Conservation (phyloP, 2,888 invertebrate species). For the Hypsopygia costalis region DNA sequence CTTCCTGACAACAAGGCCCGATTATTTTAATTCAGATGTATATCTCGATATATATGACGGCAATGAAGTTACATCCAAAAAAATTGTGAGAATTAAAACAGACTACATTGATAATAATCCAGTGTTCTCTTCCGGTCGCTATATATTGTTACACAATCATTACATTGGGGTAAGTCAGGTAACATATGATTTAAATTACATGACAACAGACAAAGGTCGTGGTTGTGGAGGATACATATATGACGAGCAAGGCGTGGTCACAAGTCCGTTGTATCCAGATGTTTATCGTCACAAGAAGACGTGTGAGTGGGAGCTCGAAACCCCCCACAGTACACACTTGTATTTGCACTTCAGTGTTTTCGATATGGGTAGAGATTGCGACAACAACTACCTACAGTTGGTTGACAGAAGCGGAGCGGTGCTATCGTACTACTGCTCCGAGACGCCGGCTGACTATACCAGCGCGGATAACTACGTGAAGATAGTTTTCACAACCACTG, state of each 20-base stretch:
- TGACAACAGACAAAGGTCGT: conserved; percentile 54
- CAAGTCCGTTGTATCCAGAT: conserved; percentile 65
- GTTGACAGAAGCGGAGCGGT: conserved; percentile 66
- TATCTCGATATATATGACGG: conserved; percentile 68
- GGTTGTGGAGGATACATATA: conserved; percentile 63
- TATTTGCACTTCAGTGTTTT: conserved; percentile 64
- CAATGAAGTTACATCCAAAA: conserved; percentile 32
- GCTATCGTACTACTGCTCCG: conserved; percentile 63
- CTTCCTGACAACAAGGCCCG: conserved; percentile 37
- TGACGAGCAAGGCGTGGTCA: conserved; percentile 46
- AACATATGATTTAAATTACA: conserved; percentile 50
- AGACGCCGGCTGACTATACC: conserved; percentile 81
- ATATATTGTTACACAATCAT: conserved; percentile 78
- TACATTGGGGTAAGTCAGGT: conserved; percentile 32
- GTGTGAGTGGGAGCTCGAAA: conserved; percentile 67
- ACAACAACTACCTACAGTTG: conserved; percentile 83
- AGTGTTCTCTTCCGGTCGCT: conserved; percentile 85
- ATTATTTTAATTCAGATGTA: conserved; percentile 38
- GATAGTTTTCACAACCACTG: conserved; percentile 82
- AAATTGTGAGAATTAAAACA: conserved; percentile 30
- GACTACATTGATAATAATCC: conserved; percentile 29
- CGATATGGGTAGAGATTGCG: conserved; percentile 84
- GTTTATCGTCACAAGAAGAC: conserved; percentile 43
- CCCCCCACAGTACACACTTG: conserved; percentile 46
- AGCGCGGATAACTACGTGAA: conserved; percentile 77